Evolutionary conservation across 2,113 vertebrate species (phyloP), one percentile per base, ranked within the genome.

Genomic region (Nettapus auritus): DNA sequence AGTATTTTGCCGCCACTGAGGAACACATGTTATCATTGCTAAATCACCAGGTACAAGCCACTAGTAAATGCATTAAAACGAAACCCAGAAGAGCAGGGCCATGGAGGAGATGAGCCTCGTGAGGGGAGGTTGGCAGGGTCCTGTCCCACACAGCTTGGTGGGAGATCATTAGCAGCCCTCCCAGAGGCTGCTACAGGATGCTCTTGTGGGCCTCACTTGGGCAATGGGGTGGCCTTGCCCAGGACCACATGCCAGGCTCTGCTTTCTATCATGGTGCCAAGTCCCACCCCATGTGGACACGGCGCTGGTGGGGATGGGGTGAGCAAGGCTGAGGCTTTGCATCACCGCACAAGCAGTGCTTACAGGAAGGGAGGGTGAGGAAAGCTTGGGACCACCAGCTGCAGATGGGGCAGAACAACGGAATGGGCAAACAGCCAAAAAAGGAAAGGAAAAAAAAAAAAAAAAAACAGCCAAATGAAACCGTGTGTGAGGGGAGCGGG

Each of bases 1-100:
- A 76, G 85, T 78, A 75, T 83, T 96, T 94, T 94, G 73, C 84
- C 93, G 83, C 77, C 80, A 91, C 88, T 4, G 23, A 75, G 26
- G 67, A 96, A 90, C 76, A 91, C 84, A 77, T 77, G 62, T 40
- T 86, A 23, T 63, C 95, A 84, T 78, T 75, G 69, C 82, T 81
- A 84, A 73, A 68, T 78, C 82, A 94, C 53, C 38, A 87, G 88
- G 56, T 48, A 78, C 6, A 5, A 83, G 86, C 66, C 92, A 60
- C 64, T 50, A 64, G 68, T 4, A 66, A 66, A 93, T 50, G 79
- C 70, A 84, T 75, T 62, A 86, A 14, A 80, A 90, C 94, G 55
- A 56, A 44, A 46, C 22, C 74, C 52, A 87, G 81, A 78, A 40
- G 78, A 88, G 63, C 66, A 80, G 86, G 78, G 44, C 46, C 78